phyloP scores from a whole-genome alignment of 2,888 invertebrate species.

The Clistopyga incitator region DNA sequence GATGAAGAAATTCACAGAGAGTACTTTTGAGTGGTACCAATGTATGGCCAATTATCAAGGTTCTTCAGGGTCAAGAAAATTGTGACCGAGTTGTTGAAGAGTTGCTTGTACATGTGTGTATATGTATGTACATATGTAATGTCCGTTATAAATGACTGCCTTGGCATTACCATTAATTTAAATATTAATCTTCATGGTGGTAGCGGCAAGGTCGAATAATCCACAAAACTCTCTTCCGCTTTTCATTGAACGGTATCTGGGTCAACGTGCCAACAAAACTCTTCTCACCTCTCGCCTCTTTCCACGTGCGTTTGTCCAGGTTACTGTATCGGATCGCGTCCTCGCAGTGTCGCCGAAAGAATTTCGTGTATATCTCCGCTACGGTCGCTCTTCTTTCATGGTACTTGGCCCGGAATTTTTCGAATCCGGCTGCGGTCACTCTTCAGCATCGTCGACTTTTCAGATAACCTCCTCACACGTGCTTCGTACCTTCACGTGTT shows the following conservation, averaged over 20 bases:
- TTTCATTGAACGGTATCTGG: slow-evolving; percentile 52
- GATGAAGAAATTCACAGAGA: no score
- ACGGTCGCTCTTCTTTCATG: neutral
- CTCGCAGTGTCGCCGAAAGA: slow-evolving; percentile 6
- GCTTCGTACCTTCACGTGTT: neutral
- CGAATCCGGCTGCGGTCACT: slow-evolving; percentile 36
- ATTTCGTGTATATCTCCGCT: slow-evolving; percentile 10
- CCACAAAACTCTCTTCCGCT: slow-evolving; percentile 63
- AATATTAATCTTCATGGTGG: slow-evolving; percentile 45
- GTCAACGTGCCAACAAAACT: slow-evolving; percentile 56
- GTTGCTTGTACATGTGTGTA: no score
- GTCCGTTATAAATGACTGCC: slow-evolving; percentile 4
- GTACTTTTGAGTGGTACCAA: no score
- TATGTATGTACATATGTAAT: slow-evolving; percentile 9
- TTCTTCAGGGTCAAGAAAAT: no score
- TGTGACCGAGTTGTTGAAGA: no score
- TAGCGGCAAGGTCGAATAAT: slow-evolving; percentile 41
- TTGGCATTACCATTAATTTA: slow-evolving; percentile 37
- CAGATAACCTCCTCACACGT: neutral
- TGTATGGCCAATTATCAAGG: no score
- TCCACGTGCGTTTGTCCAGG: neutral
- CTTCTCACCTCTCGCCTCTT: slow-evolving; percentile 27
- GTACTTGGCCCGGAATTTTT: slow-evolving; percentile 30
- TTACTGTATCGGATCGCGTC: slow-evolving; percentile 7
- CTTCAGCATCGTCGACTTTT: neutral